A percentile compares a stretch with the other conserved stretches of the same genome.
Evolutionary conservation across 1,140 invertebrate species (phyloP).

Genomic region (Parapsyche elsis): DNA sequence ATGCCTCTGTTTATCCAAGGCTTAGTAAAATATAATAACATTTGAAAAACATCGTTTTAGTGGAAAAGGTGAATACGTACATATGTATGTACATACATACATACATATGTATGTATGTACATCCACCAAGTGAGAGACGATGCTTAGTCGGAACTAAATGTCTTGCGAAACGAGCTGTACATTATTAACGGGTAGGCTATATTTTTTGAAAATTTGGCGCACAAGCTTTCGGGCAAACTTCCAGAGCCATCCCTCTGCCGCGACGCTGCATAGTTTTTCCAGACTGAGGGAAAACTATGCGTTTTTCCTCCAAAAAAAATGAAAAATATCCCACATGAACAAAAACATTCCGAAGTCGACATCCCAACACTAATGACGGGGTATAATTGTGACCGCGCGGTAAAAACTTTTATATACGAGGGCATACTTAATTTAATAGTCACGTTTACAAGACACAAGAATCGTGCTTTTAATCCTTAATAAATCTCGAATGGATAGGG

Average conservation of each 20-base stretch:
- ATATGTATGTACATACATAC: background rate
- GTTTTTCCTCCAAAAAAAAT: too few species aligned
- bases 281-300: too few species aligned
- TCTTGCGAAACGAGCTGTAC: background rate
- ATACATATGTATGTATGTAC: background rate
- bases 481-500: background rate
- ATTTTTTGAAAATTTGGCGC: slow-evolving; percentile 18
- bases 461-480: slow-evolving; percentile 4
- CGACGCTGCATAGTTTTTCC: background rate
- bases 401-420: too few species aligned
- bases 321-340: too few species aligned
- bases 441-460: slow-evolving; percentile 4
- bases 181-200: slow-evolving; percentile 11
- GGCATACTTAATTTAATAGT: background rate
- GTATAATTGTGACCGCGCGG: too few species aligned
- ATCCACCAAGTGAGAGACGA: too few species aligned
- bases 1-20: too few species aligned
- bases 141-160: background rate
- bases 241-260: too few species aligned
- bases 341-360: too few species aligned
- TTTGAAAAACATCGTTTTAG: background rate
- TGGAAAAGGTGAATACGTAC: background rate
- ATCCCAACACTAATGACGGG: too few species aligned
- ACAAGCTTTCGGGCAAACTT: background rate
- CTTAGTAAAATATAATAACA: too few species aligned